Base-by-base conservation (phyloP, 2,113 vertebrate species). In the Pollachius pollachius region DNA sequence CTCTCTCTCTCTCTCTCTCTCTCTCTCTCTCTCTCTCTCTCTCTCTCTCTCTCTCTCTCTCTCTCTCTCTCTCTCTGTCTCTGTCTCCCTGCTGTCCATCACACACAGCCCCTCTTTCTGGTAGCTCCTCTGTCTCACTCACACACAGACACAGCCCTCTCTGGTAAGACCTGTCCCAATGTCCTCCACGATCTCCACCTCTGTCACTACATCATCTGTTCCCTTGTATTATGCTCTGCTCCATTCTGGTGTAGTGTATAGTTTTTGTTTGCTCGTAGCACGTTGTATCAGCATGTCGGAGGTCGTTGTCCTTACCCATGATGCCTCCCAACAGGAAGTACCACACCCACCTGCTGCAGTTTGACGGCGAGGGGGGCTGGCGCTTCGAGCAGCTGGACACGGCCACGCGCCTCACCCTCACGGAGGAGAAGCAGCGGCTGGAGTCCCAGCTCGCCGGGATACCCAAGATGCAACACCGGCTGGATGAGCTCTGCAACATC, bases 61-160 rank as follows among this genome's bases (percentile, higher is more conserved):
- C 99, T 99, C 87, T 99, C 96, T 6, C 96, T 98, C 81, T 13
- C 11, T 48, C 41, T 48, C 12, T 48, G 0, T 48, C 12, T 48
- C 41, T 48, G 7, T 48, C 41, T 48, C 41, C 11, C 41, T 48
- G 41, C 8, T 48, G 72, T 99, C 97, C 54, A 99, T 99, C 87
- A 99, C 96, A 8, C 97, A 99, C 81, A 94, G 97, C 78, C 97
- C 97, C 66, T 99, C 97, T 73, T 94, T 99, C 73, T 99, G 97
- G 96, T 99, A 79, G 95, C 90, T 78, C 71, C 25, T 58, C 56
- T 58, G 12, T 58, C 56, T 58, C 56, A 7, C 18, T 23, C 7
- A 3, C 18, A 13, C 19, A 9, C 27, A 2, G 12, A 3, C 5
- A 1, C 59, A 23, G n/a, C 1, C 18, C 16, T 2, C 15, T 59